Evolutionary conservation across 2,113 vertebrate genomes (phyloP).

Genomic region (Leptodactylus fuscus): DNA sequence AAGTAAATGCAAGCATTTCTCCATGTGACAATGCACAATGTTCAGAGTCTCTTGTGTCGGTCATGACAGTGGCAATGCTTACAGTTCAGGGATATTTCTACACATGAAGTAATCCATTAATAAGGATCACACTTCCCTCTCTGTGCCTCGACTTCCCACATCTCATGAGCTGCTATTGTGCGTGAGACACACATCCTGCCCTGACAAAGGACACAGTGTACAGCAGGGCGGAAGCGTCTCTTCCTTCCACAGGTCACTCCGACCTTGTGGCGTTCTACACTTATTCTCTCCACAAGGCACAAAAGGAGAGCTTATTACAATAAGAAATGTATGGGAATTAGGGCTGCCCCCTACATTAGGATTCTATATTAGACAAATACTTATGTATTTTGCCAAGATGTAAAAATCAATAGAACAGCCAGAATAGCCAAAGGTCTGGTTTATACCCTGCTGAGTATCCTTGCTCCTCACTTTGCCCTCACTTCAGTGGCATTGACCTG

Average conservation of each 20-base stretch:
- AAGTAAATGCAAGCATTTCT: background rate
- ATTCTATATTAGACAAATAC: no score
- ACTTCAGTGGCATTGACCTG: background rate
- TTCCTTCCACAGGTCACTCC: slow-evolving; percentile 59
- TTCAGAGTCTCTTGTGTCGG: background rate
- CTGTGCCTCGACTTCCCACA: slow-evolving; percentile 40
- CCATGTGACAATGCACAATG: background rate
- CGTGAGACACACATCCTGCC: slow-evolving; percentile 57
- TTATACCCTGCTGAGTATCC: background rate
- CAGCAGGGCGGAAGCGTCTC: slow-evolving; percentile 51
- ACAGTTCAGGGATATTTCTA: background rate
- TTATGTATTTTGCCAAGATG: no score
- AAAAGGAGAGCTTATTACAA: slow-evolving; percentile 23
- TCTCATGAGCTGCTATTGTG: slow-evolving; percentile 54
- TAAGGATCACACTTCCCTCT: slow-evolving; percentile 40
- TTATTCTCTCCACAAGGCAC: slow-evolving; percentile 42
- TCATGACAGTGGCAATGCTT: no score
- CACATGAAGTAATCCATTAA: slow-evolving; percentile 40
- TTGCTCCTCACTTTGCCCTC: background rate
- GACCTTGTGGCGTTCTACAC: slow-evolving; percentile 48
- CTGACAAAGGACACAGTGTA: slow-evolving; percentile 58
- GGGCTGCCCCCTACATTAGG: background rate
- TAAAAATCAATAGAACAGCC: no score
- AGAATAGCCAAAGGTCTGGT: background rate
- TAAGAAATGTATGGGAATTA: background rate